Conservation (phyloP, 2,113 vertebrate genomes). For the Cinclus cinclus region DNA sequence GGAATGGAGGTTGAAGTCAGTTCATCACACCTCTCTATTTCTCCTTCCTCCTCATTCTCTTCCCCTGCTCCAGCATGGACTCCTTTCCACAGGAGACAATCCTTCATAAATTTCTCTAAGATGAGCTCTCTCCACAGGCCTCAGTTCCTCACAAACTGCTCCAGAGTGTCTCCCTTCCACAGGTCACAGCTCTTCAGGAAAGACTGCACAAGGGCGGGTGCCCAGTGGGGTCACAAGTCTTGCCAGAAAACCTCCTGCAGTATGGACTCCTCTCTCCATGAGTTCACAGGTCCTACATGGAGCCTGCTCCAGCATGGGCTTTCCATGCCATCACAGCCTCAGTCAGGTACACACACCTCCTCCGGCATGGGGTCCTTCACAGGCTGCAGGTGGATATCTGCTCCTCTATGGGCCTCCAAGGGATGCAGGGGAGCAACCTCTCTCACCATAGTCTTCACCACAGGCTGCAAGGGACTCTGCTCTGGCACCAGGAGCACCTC, state of each 20-base stretch:
- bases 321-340: not conserved
- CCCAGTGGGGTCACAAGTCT: not conserved
- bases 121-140: not conserved
- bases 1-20: not conserved
- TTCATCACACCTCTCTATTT: not conserved
- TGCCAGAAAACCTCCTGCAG: not conserved
- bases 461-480: not conserved
- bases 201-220: not conserved
- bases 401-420: not conserved
- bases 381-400: not conserved
- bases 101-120: not conserved
- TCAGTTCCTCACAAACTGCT: not conserved
- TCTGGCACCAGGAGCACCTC: accelerated
- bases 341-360: not conserved
- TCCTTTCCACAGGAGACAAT: not conserved
- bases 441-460: not conserved
- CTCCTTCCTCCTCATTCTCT: not conserved
- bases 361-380: not conserved
- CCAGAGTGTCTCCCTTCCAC: not conserved
- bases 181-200: not conserved
- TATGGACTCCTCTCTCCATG: not conserved
- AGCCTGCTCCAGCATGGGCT: not conserved
- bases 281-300: not conserved
- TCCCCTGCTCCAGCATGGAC: not conserved
- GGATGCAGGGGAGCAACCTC: not conserved